Evolutionary conservation across 1,140 invertebrate genomes (phyloP), one percentile per base, ranked within the genome.

Genomic region (Palaemon carinicauda): DNA sequence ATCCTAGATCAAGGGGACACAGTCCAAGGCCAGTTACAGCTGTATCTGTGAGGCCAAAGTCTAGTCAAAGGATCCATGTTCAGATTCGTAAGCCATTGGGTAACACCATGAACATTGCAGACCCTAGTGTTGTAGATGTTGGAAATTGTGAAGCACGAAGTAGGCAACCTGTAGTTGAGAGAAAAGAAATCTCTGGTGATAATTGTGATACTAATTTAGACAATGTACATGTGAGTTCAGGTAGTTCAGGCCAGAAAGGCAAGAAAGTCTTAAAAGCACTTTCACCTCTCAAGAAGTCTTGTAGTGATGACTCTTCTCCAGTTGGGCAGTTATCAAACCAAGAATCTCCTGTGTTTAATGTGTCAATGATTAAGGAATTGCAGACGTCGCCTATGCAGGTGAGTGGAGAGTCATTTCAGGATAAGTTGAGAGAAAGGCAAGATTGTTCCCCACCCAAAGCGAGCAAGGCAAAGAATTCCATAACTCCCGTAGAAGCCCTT

Each of bases 301-400:
- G 71, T 77, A 56, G 75, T 56, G 79, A 87, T 65, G 85, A 87
- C 33, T 31, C 27, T 3, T 87, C 85, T 29, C 85, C 85, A 27
- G 73, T 31, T 60, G 79, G 77, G 15, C 83, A 69, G 33, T 21
- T 87, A 27, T 87, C 85, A 33, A 87, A 60, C 31, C 85, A 87
- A 29, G 79, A 87, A 71, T 87, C 85, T 50, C 85, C 85, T 12
- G 85, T 87, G 19, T 87, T 87, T 54, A 87, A 87, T 87, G 85
- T 87, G 10, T 81, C 69, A 65, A 87, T 87, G 85, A 87, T 87
- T 19, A 87, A 87, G n/a, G 85, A 87, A 27, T 51, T 87, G 9
- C 85, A 87, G 79, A 87, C 85, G n/a, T 87, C 85, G 21, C 85
- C 85, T 15, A 87, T 87, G 85, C 85, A 87, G 75, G 85, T 87